Conservation (phyloP, 2,113 vertebrate species). For the Malurus alboscapulatus region DNA sequence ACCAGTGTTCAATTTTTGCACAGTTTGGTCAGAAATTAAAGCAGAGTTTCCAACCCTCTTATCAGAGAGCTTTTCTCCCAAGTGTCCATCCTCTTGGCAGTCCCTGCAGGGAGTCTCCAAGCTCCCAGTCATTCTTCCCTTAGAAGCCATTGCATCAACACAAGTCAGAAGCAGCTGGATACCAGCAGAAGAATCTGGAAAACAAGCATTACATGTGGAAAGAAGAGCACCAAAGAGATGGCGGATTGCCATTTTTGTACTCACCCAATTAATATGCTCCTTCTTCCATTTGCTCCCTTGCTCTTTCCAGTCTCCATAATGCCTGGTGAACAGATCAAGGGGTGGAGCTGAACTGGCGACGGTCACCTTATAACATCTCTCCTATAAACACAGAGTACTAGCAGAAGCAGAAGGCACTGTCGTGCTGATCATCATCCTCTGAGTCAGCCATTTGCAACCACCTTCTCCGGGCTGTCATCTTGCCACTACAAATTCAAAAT, state of each 20-base stretch:
- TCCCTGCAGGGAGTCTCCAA: neutral
- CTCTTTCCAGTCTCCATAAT: conserved; percentile 44
- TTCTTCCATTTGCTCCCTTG: conserved; percentile 41
- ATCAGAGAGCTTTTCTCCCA: neutral
- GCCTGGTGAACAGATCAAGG: conserved; percentile 52
- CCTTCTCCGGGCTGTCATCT: conserved; percentile 67
- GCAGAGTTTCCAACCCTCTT: neutral
- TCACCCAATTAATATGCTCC: conserved; percentile 23
- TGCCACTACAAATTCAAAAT: conserved; percentile 59
- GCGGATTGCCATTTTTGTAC: conserved; percentile 34
- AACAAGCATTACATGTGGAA: neutral
- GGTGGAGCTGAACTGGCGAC: conserved; percentile 44
- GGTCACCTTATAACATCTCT: conserved; percentile 36
- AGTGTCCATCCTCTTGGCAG: neutral
- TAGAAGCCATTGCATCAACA: neutral
- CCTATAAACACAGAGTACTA: conserved; percentile 63
- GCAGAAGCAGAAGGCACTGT: conserved; percentile 41
- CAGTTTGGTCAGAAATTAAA: neutral
- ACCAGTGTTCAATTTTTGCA: neutral
- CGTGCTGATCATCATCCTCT: conserved; percentile 55
- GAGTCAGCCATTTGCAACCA: conserved; percentile 67
- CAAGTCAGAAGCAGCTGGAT: conserved; percentile 22
- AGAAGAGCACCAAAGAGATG: neutral
- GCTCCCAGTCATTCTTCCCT: neutral
- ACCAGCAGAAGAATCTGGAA: conserved; percentile 45